Evolutionary conservation across 2,888 invertebrate species (phyloP), one percentile per base, ranked within the genome.

Genomic region (Chaetogeoica ovagalla): DNA sequence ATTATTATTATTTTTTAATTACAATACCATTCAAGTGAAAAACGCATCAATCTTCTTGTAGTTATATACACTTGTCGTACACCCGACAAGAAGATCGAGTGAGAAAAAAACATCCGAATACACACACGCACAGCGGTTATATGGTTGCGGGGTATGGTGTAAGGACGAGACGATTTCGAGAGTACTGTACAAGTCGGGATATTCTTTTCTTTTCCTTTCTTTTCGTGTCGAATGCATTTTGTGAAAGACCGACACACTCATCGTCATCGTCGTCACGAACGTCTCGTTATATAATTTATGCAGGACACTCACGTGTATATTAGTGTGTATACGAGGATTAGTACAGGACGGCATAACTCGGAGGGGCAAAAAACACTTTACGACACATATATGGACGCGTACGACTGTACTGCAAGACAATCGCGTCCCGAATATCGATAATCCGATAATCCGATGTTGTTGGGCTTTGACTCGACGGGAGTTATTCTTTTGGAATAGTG

Each of bases 31-130:
- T 76, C 76, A 60, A 30, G 68, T 37, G 69, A 69, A 69, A 69
- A 77, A 77, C 37, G 52, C 69, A 77, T 69, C 60, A 77, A 77
- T 69, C 77, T 62, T 68, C 63, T 52, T 17, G 17, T 52, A n/a
- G 1, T 15, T 30, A 30, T 30, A 30, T 30, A 30, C 30, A 30
- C 30, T 30, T 30, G 30, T 30, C 4, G 30, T 30, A 30, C 30
- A 30, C 30, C 4, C 30, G 30, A 30, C 2, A 30, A 30, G 4
- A n/a, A n/a, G n/a, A n/a, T n/a, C n/a, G n/a, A n/a, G n/a, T n/a
- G n/a, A n/a, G n/a, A 30, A 30, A 30, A 30, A 30, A 30, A 2
- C 30, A 30, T 30, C 30, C 30, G 30, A 30, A 43, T 11, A 11
- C 6, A 43, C 43, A 30, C 60, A 2, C 60, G 57, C n/a, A 17